Evolutionary conservation across 2,113 vertebrate species (phyloP).

Genomic region (Toxotes chatareus): DNA sequence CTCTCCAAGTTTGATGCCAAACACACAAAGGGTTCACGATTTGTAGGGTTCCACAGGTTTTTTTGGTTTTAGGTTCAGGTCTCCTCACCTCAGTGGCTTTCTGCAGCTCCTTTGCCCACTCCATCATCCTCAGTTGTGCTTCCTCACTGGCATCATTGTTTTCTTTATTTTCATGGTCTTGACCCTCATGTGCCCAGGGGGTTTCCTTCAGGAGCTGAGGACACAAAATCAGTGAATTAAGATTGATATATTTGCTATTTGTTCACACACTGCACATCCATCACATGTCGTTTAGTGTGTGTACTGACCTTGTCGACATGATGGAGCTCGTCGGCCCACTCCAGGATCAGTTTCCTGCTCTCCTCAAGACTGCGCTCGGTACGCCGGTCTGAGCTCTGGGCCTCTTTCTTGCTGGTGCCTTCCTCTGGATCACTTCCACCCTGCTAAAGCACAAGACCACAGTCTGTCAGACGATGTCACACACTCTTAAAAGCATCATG

Average conservation of each 20-base stretch:
- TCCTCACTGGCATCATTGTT: slow-evolving; percentile 36
- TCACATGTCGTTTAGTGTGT: neutral
- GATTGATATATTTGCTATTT: neutral
- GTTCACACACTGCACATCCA: neutral
- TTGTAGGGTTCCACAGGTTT: no score
- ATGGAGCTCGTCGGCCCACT: slow-evolving; percentile 82
- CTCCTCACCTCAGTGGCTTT: slow-evolving; percentile 76
- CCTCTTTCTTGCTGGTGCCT: slow-evolving; percentile 15
- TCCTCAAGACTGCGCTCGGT: slow-evolving; percentile 79
- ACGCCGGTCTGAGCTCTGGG: slow-evolving; percentile 30
- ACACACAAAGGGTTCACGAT: no score
- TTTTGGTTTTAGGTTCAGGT: neutral
- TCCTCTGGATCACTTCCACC: slow-evolving; percentile 18
- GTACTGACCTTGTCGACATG: slow-evolving; percentile 76
- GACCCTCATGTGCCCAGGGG: slow-evolving; percentile 45
- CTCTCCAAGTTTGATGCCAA: no score
- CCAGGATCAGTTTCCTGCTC: slow-evolving; percentile 82
- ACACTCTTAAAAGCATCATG: neutral
- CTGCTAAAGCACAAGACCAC: slow-evolving; percentile 40
- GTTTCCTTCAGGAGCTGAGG: slow-evolving; percentile 54
- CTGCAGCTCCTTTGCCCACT: slow-evolving; percentile 84
- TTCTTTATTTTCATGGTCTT: slow-evolving; percentile 27
- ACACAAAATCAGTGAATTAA: neutral
- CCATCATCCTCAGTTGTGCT: slow-evolving; percentile 74
- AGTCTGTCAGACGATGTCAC: neutral